A percentile compares a stretch with the other conserved stretches of the same genome.
Conservation (phyloP, 1,140 invertebrate species). For the Papilio glaucus region DNA sequence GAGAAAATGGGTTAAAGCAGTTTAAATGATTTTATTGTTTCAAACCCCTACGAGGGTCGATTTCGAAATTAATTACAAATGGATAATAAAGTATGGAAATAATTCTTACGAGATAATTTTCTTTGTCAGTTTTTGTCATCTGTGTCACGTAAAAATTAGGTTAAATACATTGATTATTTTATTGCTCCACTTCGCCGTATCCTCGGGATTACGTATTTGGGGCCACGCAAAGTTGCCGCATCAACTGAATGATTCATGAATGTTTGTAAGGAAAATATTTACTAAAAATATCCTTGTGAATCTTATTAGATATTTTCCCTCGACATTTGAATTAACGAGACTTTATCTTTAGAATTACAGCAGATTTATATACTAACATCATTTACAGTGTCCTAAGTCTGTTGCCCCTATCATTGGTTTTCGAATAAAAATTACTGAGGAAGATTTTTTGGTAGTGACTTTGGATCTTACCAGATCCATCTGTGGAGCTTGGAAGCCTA, state of each 20-base stretch:
- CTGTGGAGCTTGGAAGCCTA: too few relatives aligned
- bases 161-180: constrained; percentile 18
- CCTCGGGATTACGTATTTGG: constrained; percentile 4
- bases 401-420: too few relatives aligned
- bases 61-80: background rate
- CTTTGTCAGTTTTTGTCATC: background rate
- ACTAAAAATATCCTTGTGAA: constrained; percentile 1
- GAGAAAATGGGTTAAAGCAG: too few relatives aligned
- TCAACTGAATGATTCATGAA: constrained; percentile 26
- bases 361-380: background rate
- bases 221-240: background rate
- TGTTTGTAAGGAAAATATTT: constrained; percentile 21
- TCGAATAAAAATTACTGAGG: too few relatives aligned
- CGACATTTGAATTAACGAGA: constrained; percentile 12
- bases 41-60: too few relatives aligned
- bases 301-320: constrained; percentile 11
- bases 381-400: background rate
- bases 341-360: background rate
- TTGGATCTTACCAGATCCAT: background rate
- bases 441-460: too few relatives aligned
- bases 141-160: constrained; percentile 17
- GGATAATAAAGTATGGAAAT: background rate
- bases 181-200: constrained; percentile 2
- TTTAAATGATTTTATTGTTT: too few relatives aligned
- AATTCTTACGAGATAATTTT: background rate